Percentiles rank a stretch among this genome's conserved stretches.
These are phyloP conservation scores for Lytechinus pictus DNA, from an alignment of 35 echinoderm and acorn worm species.

Conservation along the genomic window DNA sequence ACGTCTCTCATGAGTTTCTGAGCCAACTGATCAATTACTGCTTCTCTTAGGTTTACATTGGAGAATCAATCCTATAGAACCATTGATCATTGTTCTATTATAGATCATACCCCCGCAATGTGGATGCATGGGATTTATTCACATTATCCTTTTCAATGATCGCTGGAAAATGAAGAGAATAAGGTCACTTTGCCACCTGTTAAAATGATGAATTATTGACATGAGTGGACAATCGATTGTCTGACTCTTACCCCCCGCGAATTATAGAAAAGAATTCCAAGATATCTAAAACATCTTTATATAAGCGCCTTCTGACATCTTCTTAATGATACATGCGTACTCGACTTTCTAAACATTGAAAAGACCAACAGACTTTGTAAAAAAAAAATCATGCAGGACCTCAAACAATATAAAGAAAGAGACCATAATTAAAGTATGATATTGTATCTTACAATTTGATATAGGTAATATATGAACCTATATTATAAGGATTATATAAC, in stretches of 20 bases:
- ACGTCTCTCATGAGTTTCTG: background rate
- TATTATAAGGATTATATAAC: too few species aligned
- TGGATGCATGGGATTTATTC: background rate
- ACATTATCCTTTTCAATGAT: background rate
- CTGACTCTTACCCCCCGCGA: background rate
- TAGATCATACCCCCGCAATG: background rate
- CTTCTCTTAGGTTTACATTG: background rate
- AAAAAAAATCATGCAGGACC: too few species aligned
- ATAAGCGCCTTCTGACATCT: too few species aligned
- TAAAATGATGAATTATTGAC: background rate
- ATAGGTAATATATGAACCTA: too few species aligned
- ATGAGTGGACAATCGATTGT: background rate
- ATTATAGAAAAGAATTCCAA: background rate
- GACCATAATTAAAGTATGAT: too few species aligned
- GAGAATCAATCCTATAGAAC: background rate
- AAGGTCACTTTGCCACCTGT: background rate
- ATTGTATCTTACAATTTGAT: too few species aligned
- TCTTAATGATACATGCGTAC: too few species aligned
- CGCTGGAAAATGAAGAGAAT: background rate
- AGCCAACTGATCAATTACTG: background rate
- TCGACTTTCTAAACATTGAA: too few species aligned
- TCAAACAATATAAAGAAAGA: too few species aligned
- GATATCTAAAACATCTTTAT: too few species aligned
- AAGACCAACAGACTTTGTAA: too few species aligned
- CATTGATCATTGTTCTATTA: background rate